Conservation (phyloP, 2,888 invertebrate species). For the Isoperla grammatica region DNA sequence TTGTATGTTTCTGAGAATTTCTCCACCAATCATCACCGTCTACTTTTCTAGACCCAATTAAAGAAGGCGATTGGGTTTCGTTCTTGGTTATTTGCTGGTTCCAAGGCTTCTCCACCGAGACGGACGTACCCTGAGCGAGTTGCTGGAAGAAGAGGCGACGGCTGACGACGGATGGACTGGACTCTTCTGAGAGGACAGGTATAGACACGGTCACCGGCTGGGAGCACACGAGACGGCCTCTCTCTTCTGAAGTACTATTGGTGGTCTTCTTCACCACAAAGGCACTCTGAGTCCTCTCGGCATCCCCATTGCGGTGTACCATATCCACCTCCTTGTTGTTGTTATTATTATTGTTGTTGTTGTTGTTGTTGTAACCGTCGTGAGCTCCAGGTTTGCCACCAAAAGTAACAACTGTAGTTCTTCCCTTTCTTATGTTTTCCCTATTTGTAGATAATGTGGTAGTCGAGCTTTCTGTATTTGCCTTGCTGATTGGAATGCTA, state of each 20-base stretch:
- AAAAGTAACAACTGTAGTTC: neutral
- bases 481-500: neutral
- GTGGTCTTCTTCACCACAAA: neutral
- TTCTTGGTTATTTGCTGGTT: neutral
- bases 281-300: neutral
- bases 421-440: neutral
- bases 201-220: slow-evolving; percentile 29
- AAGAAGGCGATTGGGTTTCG: neutral
- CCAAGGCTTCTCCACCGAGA: slow-evolving; percentile 3
- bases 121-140: slow-evolving; percentile 19
- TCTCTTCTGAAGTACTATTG: neutral
- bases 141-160: slow-evolving; percentile 23
- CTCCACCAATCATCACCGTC: slow-evolving; percentile 4
- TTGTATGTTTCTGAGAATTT: neutral
- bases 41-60: neutral
- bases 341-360: neutral
- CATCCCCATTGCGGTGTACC: neutral
- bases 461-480: no score
- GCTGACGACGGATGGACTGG: slow-evolving; percentile 16
- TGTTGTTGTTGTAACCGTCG: neutral
- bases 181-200: slow-evolving; percentile 21
- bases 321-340: neutral
- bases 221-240: neutral
- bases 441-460: no score
- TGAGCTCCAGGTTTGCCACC: neutral